Percentiles rank a stretch among this genome's conserved stretches.
phyloP scores from a whole-genome alignment of 2,797 vertebrate species.

The Muraenolepis orangiensis region DNA sequence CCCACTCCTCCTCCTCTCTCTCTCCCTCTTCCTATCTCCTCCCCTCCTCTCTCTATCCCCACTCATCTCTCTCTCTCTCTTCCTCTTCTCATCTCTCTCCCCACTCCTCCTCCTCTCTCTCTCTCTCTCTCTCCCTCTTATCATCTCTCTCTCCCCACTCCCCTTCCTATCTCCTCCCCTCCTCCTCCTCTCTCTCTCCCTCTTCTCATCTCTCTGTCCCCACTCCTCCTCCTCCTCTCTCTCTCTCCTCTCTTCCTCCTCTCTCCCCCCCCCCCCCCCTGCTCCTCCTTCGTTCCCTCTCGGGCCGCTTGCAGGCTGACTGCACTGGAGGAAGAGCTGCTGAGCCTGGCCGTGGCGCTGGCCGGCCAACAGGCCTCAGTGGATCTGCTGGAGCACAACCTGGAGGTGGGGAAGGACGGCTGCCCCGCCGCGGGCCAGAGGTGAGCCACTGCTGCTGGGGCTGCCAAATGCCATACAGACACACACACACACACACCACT shows the following conservation, averaged over 20 bases:
- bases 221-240: conserved; percentile 10
- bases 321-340: conserved; percentile 77
- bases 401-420: conserved; percentile 67
- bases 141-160: neutral
- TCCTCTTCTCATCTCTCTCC: conserved; percentile 13
- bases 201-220: conserved; percentile 4
- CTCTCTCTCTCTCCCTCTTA: too few species aligned
- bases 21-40: too few species aligned
- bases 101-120: too few species aligned
- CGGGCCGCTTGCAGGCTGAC: conserved; percentile 72
- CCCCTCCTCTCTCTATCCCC: neutral
- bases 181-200: neutral
- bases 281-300: neutral
- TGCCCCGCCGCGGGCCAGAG: conserved; percentile 71
- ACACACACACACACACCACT: too few species aligned
- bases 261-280: neutral
- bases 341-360: conserved; percentile 54
- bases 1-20: too few species aligned
- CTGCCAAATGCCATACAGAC: too few species aligned
- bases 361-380: conserved; percentile 72
- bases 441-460: conserved; percentile 51
- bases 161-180: neutral
- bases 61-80: neutral
- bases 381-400: conserved; percentile 80
- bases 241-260: neutral